Percentiles rank a stretch among this genome's conserved stretches.
These are phyloP conservation scores for Pollenia labialis DNA, from an alignment of 2,888 invertebrate species.

Conservation along the genomic window DNA sequence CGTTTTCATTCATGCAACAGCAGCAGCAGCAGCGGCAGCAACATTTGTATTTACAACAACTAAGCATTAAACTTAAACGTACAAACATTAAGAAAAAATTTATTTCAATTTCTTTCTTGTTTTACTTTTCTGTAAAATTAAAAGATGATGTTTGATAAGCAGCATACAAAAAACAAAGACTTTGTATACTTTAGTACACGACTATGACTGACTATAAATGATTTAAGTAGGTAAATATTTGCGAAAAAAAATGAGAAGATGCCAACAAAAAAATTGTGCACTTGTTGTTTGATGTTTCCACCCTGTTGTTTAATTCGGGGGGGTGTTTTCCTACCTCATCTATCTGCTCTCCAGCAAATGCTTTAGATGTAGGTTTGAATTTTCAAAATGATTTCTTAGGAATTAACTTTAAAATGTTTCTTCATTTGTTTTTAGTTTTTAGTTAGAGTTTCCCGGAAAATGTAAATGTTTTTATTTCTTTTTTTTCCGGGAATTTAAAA, in stretches of 20 bases:
- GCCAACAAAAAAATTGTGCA: conserved; percentile 50
- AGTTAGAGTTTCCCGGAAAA: background rate
- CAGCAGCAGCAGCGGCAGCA: conserved; percentile 34
- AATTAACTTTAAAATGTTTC: conserved; percentile 41
- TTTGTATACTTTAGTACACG: conserved; percentile 36
- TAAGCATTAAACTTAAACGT: conserved; percentile 38
- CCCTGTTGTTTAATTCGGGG: background rate
- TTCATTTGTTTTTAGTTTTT: conserved; percentile 46
- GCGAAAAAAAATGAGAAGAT: conserved; percentile 15
- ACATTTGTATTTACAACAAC: conserved; percentile 7
- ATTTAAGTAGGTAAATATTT: conserved; percentile 71
- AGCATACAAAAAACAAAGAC: conserved; percentile 51
- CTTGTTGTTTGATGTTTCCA: conserved; percentile 63
- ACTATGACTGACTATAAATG: conserved; percentile 61
- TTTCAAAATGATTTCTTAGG: conserved; percentile 46
- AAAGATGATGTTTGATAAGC: conserved; percentile 71
- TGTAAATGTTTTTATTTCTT: too few species aligned
- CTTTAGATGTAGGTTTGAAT: background rate
- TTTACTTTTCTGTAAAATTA: conserved; percentile 48
- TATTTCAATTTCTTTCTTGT: conserved; percentile 32
- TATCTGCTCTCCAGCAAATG: background rate
- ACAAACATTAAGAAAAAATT: conserved; percentile 32
- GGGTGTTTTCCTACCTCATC: background rate
- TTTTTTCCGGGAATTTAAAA: too few species aligned
- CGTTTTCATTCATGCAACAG: conserved; percentile 62